These are phyloP conservation scores for Tokudaia muenninki DNA, from an alignment of 2,797 vertebrate genomes.

Conservation along the genomic window DNA sequence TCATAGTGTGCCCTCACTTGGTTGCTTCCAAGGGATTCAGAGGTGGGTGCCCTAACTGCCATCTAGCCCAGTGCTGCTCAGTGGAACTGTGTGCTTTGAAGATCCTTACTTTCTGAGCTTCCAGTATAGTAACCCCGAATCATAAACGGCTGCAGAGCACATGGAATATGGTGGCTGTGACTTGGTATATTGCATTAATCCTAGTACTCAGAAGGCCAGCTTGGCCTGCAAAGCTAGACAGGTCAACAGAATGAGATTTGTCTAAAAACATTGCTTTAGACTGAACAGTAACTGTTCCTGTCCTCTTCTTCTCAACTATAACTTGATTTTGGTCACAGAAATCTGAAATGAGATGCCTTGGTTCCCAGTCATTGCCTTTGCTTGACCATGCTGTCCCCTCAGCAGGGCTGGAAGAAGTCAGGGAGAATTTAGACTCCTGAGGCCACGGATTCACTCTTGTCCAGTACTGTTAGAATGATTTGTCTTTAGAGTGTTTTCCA, in stretches of 20 bases:
- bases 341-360: background rate
- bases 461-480: background rate
- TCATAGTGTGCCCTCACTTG: rapidly evolving
- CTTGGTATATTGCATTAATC: background rate
- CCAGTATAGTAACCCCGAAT: too few species aligned
- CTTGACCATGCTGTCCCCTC: background rate
- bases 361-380: background rate
- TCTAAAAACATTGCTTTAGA: background rate
- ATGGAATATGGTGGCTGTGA: background rate
- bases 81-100: background rate
- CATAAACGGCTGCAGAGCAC: background rate
- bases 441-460: background rate
- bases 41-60: background rate
- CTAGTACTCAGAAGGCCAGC: background rate
- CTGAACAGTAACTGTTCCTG: background rate
- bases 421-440: background rate
- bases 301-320: background rate
- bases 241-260: background rate
- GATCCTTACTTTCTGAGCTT: background rate
- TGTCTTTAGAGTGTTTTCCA: background rate
- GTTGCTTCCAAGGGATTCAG: background rate
- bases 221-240: background rate
- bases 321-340: background rate
- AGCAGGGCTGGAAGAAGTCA: background rate
- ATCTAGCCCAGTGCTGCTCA: too few species aligned